These are phyloP conservation scores for Troides oblongomaculatus DNA, from an alignment of 2,888 invertebrate genomes.

Conservation along the genomic window DNA sequence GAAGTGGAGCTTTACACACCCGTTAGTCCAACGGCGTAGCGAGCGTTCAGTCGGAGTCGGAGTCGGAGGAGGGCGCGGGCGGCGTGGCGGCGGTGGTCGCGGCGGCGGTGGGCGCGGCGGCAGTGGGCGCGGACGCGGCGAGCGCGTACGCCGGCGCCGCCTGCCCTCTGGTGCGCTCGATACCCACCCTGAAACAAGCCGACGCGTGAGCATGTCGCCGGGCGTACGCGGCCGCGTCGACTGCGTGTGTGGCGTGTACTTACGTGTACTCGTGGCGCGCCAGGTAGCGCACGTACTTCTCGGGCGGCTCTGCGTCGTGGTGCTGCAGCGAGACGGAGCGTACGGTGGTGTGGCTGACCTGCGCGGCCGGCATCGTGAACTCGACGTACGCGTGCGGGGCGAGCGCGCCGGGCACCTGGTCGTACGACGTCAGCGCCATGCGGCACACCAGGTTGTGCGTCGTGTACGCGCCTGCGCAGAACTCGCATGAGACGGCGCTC, in stretches of 20 bases:
- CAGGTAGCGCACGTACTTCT: constrained; percentile 98
- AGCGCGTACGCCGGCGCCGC: constrained; percentile 65
- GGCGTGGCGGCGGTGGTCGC: constrained; percentile 39
- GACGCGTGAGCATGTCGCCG: not conserved
- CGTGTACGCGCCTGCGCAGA: constrained; percentile 93
- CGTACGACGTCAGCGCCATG: constrained; percentile 97
- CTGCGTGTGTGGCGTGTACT: constrained; percentile 42
- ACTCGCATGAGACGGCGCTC: not conserved
- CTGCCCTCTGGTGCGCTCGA: constrained; percentile 86
- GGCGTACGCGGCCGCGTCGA: not conserved
- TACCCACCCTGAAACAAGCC: constrained; percentile 83
- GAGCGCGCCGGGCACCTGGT: constrained; percentile 96
- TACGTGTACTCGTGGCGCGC: constrained; percentile 97
- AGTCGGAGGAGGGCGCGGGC: constrained; percentile 64
- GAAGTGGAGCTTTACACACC: no score
- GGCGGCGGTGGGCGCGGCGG: constrained; percentile 35
- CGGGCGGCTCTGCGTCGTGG: constrained; percentile 95
- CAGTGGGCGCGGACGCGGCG: constrained; percentile 42
- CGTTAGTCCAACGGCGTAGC: not conserved
- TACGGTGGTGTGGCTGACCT: constrained; percentile 96
- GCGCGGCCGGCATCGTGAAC: constrained; percentile 99
- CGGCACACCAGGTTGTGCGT: constrained; percentile 97
- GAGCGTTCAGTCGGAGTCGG: constrained; percentile 60
- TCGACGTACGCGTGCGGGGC: constrained; percentile 94
- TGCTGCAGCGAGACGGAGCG: constrained; percentile 94